Percentiles rank a stretch among this genome's conserved stretches.
These are phyloP conservation scores for Hoplias malabaricus DNA, from an alignment of 2,113 vertebrate species.

Conservation along the genomic window DNA sequence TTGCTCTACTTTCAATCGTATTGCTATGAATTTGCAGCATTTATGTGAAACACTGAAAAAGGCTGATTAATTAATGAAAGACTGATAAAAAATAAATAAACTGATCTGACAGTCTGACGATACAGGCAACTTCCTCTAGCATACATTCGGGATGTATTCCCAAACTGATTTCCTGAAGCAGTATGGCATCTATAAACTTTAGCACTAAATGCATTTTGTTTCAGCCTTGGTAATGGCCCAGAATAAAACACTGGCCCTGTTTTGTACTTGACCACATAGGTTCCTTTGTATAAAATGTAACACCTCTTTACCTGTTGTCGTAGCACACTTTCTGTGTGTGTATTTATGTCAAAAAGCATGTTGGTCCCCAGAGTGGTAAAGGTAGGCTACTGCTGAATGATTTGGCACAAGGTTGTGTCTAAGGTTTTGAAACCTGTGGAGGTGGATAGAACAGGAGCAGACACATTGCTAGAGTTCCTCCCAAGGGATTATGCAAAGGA, in stretches of 20 bases:
- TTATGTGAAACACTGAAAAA: neutral
- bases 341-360: neutral
- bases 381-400: neutral
- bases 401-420: neutral
- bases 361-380: neutral
- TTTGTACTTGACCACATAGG: neutral
- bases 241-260: neutral
- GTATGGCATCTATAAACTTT: neutral
- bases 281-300: neutral
- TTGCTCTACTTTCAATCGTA: slow-evolving; percentile 18
- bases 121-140: no score
- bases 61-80: neutral
- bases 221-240: neutral
- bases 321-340: neutral
- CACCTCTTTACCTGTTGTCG: neutral
- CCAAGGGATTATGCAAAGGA: slow-evolving; percentile 15
- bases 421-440: neutral
- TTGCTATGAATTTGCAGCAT: slow-evolving; percentile 36
- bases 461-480: neutral
- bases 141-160: no score
- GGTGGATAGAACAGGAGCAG: neutral
- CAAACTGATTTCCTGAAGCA: no score
- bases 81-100: neutral
- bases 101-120: neutral
- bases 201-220: neutral